Base-by-base conservation (phyloP, 2,113 vertebrate genomes). In the Elephantulus edwardii region DNA sequence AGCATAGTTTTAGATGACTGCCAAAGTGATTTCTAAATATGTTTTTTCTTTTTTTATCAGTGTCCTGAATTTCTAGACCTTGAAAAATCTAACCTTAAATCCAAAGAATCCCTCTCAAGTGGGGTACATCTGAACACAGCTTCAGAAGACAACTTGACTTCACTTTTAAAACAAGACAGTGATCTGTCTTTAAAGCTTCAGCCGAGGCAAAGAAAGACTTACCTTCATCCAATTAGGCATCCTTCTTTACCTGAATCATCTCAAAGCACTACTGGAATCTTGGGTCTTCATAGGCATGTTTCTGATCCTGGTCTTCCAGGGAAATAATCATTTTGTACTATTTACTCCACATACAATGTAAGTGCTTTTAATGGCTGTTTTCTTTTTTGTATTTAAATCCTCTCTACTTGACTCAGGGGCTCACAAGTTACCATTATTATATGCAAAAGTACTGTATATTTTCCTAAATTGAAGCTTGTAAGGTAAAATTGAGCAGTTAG, bases 391-490 rank as follows among this genome's bases (percentile, higher is more conserved):
- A 97, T 98, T 98, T 97, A 97, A 98, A 98, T 98, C 96, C 97
- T 98, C 98, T 98, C 98, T 98, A 98, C 98, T 98, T 98, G 98
- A 99, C 99, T 99, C 99, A 99, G 99, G 98, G 99, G 98, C 98
- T 98, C 98, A 97, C 97, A 98, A 98, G 98, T 92, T 98, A 98
- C 96, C 98, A 97, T 98, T 98, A 98, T 98, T 98, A 98, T 98
- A 98, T 98, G 98, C 98, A 98, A 98, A 98, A 98, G 98, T 98
- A 98, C 98, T 98, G 98, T 98, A 97, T 97, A 98, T 98, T 98
- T 98, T 98, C 98, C 98, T 98, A 98, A 98, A 98, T 97, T 98
- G 98, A 98, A 97, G 98, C 99, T 98, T 98, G 98, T 98, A 98
- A 92, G 98, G 97, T 97, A 97, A 97, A 96, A 96, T 88, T 97